Conservation (phyloP, 2,888 invertebrate genomes). For the Myopa tessellatipennis region DNA sequence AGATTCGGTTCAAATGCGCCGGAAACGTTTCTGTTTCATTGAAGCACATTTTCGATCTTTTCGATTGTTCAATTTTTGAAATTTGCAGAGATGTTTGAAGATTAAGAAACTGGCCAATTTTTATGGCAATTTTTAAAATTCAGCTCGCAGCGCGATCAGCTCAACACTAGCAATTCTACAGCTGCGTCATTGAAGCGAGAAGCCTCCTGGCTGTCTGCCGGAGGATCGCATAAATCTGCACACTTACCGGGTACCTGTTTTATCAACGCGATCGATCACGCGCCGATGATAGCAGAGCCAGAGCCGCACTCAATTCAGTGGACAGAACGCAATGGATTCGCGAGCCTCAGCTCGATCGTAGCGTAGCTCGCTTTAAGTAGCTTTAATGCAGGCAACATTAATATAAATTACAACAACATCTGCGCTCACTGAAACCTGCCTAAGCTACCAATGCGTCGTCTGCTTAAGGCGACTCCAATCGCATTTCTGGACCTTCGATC, state of each 20-base stretch:
- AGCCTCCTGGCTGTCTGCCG: neutral
- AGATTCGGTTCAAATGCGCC: neutral
- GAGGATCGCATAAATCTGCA: conserved; percentile 3
- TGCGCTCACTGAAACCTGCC: neutral
- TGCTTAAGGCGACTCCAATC: conserved; percentile 12
- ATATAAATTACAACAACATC: neutral
- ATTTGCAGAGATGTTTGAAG: neutral
- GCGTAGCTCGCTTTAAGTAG: neutral
- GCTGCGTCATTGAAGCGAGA: neutral
- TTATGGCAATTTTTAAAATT: neutral
- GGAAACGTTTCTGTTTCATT: neutral
- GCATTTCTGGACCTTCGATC: neutral
- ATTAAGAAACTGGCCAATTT: neutral
- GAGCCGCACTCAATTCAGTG: too few species aligned
- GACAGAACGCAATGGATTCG: neutral
- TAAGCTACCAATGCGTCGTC: conserved; percentile 1
- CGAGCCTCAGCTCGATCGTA: neutral
- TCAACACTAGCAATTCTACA: neutral
- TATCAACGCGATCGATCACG: conserved; percentile 18
- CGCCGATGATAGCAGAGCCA: neutral
- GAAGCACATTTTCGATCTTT: neutral
- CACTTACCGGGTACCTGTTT: conserved; percentile 17
- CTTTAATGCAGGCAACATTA: conserved; percentile 3
- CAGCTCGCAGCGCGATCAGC: neutral
- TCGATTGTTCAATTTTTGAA: neutral